These are phyloP conservation scores for Atrina japonica DNA, from an alignment of 2,888 invertebrate genomes.

Conservation along the genomic window DNA sequence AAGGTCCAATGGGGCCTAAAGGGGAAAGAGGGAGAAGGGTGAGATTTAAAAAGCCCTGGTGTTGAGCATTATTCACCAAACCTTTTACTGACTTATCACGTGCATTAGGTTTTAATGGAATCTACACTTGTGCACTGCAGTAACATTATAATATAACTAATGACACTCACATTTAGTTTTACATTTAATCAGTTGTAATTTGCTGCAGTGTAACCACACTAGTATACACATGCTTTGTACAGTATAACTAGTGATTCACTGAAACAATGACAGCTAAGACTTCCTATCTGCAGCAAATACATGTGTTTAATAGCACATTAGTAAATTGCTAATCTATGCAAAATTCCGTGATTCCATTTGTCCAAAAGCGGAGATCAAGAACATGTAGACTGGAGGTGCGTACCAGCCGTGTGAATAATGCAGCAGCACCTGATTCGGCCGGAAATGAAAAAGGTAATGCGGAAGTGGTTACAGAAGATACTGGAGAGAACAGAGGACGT, in stretches of 20 bases:
- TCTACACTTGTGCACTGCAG: no score
- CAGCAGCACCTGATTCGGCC: neutral
- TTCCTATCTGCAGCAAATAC: conserved; percentile 70
- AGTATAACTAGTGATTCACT: conserved; percentile 18
- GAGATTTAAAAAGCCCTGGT: neutral
- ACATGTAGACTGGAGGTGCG: conserved; percentile 61
- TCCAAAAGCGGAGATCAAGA: conserved; percentile 45
- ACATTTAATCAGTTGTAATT: no score
- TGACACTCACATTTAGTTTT: no score
- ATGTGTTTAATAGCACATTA: conserved; percentile 18
- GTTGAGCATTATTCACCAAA: neutral
- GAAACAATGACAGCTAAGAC: conserved; percentile 48
- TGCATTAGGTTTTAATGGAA: no score
- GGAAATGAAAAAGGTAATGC: neutral
- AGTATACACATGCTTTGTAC: no score
- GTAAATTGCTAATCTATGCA: neutral
- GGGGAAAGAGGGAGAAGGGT: conserved; percentile 21
- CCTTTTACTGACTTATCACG: neutral
- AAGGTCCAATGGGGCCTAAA: conserved; percentile 27
- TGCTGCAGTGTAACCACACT: no score
- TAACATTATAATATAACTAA: no score
- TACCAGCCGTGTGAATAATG: conserved; percentile 41
- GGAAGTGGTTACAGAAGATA: neutral
- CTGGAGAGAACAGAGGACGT: neutral
- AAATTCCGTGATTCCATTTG: neutral